phyloP scores from a whole-genome alignment of 2,888 invertebrate genomes.

The Arctia plantaginis region DNA sequence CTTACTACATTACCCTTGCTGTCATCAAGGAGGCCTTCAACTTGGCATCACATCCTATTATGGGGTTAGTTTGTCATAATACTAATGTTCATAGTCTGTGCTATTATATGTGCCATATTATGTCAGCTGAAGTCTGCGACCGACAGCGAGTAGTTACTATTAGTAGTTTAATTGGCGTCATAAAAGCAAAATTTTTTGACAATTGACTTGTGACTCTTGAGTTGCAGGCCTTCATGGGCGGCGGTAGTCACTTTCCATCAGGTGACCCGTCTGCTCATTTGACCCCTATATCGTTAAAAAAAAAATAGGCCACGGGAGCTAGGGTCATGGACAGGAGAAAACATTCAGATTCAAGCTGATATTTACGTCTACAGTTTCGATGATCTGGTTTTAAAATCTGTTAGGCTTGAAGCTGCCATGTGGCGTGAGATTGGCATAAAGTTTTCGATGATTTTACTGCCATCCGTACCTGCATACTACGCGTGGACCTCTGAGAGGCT shows the following conservation, averaged over 20 bases:
- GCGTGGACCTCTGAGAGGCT: slow-evolving; percentile 85
- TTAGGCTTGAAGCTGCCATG: slow-evolving; percentile 85
- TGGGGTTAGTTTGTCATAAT: slow-evolving; percentile 64
- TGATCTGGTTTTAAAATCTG: background rate
- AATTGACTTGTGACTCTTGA: no score
- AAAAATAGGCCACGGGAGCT: no score
- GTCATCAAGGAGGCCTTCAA: slow-evolving; percentile 80
- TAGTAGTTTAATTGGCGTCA: no score
- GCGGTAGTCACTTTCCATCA: no score
- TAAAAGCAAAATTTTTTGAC: no score
- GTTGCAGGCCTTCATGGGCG: no score
- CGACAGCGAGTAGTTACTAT: background rate
- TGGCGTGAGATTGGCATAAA: slow-evolving; percentile 88
- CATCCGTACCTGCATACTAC: slow-evolving; percentile 83
- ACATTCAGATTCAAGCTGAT: background rate
- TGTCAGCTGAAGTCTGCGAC: background rate
- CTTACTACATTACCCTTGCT: slow-evolving; percentile 73
- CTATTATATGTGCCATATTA: background rate
- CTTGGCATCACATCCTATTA: slow-evolving; percentile 76
- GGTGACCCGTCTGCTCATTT: no score
- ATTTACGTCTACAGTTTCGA: background rate
- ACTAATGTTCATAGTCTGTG: background rate
- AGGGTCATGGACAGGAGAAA: no score
- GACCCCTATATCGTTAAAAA: no score
- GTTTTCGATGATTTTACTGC: slow-evolving; percentile 82